These are phyloP conservation scores for Timema podura DNA, from an alignment of 2,888 invertebrate genomes.

Conservation along the genomic window DNA sequence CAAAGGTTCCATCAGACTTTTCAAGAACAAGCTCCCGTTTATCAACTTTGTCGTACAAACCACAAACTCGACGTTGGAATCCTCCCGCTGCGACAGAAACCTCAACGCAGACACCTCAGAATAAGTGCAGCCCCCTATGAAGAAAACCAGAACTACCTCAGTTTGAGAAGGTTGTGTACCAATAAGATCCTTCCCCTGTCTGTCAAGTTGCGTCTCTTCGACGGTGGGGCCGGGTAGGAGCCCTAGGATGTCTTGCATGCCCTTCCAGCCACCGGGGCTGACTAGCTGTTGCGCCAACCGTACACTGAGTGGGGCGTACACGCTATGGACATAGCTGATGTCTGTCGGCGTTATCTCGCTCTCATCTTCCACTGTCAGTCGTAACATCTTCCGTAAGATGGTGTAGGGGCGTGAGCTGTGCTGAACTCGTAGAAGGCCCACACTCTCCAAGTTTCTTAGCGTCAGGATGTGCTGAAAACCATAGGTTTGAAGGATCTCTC, in stretches of 20 bases:
- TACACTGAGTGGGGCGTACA: constrained; percentile 89
- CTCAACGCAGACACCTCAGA: constrained; percentile 72
- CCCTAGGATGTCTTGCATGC: constrained; percentile 77
- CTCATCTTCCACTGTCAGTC: constrained; percentile 83
- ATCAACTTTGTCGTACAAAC: constrained; percentile 89
- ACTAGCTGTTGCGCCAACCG: constrained; percentile 75
- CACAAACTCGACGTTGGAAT: constrained; percentile 79
- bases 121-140: constrained; percentile 95
- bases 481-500: constrained; percentile 77
- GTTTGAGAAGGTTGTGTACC: constrained; percentile 55
- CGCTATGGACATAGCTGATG: constrained; percentile 87
- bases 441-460: constrained; percentile 80
- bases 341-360: constrained; percentile 80
- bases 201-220: constrained; percentile 45
- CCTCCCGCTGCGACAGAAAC: constrained; percentile 54
- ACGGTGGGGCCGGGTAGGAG: constrained; percentile 73
- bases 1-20: constrained; percentile 62
- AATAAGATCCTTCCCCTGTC: constrained; percentile 51
- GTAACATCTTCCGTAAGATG: constrained; percentile 71
- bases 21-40: constrained; percentile 82
- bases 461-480: constrained; percentile 80
- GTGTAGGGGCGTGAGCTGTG: constrained; percentile 59
- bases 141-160: constrained; percentile 84
- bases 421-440: constrained; percentile 69
- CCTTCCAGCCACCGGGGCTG: constrained; percentile 53